A percentile compares a stretch with the other conserved stretches of the same genome.
These are phyloP conservation scores for Dinoponera quadriceps DNA, from an alignment of 1,140 invertebrate species.

Conservation along the genomic window DNA sequence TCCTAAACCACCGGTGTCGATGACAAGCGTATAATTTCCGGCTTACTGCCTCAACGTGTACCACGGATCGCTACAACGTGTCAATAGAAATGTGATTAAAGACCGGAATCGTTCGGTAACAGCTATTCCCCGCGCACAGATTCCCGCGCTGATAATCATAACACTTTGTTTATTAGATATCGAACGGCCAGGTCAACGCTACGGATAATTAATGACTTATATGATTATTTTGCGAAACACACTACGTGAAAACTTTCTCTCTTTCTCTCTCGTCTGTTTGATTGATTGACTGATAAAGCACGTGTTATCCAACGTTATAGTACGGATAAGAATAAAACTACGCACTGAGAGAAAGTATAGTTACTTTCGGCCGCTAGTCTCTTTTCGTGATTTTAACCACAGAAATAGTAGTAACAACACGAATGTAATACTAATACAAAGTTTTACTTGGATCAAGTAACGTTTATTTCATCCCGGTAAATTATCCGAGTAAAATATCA, in stretches of 20 bases:
- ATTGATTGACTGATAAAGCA: no score
- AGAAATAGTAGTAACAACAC: no score
- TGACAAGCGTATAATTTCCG: conserved; percentile 52
- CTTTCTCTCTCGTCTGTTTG: no score
- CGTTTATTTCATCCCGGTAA: no score
- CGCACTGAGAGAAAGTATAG: no score
- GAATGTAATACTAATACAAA: no score
- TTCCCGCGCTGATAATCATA: conserved; percentile 20
- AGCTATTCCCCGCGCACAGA: neutral
- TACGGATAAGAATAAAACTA: no score
- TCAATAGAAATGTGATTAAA: conserved; percentile 46
- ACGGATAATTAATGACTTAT: conserved; percentile 19
- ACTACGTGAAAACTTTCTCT: neutral
- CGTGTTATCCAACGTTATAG: no score
- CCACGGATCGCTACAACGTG: neutral
- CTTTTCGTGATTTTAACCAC: no score
- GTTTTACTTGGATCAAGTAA: no score
- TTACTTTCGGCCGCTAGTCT: no score
- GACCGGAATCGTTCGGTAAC: conserved; percentile 14
- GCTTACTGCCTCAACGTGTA: neutral
- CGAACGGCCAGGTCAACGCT: conserved; percentile 8
- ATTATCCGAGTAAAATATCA: no score
- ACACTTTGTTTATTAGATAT: conserved; percentile 21
- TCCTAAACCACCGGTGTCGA: conserved; percentile 22
- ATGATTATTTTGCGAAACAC: neutral